phyloP scores from a whole-genome alignment of 2,113 vertebrate species.

The Bos javanicus region DNA sequence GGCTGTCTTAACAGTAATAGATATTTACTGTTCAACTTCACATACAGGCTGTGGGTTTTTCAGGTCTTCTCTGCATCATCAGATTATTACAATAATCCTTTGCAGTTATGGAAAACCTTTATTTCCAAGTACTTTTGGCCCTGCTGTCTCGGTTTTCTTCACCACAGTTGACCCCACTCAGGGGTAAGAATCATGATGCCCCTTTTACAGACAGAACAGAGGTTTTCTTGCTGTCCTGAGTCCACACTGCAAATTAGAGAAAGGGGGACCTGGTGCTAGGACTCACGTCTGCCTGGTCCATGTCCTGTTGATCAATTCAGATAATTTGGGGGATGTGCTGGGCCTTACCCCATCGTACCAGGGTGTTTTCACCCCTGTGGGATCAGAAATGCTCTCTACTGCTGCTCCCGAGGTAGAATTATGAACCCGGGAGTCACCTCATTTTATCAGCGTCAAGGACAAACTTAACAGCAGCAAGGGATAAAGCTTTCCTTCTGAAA shows the following conservation, averaged over 20 bases:
- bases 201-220: neutral
- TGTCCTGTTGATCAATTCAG: neutral
- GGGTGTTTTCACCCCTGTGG: neutral
- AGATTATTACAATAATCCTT: neutral
- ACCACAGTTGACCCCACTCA: neutral
- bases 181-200: neutral
- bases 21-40: neutral
- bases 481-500: neutral
- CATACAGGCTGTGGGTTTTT: neutral
- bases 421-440: neutral
- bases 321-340: neutral
- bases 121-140: neutral
- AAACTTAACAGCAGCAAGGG: neutral
- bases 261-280: neutral
- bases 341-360: neutral
- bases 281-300: neutral
- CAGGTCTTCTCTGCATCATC: neutral
- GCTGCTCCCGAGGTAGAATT: neutral
- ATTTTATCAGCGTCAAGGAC: neutral
- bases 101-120: neutral
- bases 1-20: neutral
- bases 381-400: neutral
- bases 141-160: neutral
- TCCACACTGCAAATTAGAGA: neutral
- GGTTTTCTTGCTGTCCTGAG: neutral